Conservation (phyloP, 1,140 invertebrate species). For the Atta colombica region DNA sequence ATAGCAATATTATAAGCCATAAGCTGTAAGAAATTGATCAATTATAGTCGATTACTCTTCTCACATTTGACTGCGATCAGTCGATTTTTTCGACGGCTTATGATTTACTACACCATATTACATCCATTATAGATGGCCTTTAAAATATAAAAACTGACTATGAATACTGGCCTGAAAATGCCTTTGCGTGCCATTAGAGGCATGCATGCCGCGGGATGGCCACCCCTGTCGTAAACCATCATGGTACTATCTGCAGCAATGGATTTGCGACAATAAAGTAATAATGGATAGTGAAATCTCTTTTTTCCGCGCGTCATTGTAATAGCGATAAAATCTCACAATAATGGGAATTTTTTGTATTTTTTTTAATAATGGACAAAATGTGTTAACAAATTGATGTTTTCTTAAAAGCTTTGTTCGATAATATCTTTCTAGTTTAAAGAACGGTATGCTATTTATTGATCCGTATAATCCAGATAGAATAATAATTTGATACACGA, state of each 20-base stretch:
- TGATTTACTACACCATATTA: too few species aligned
- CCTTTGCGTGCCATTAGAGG: too few species aligned
- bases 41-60: too few species aligned
- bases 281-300: slow-evolving; percentile 11
- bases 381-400: neutral
- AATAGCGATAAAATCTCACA: neutral
- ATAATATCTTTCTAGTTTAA: neutral
- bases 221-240: neutral
- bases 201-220: too few species aligned
- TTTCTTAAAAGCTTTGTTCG: neutral
- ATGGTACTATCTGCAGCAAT: neutral
- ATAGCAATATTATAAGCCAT: too few species aligned
- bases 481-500: neutral
- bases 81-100: too few species aligned
- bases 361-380: neutral
- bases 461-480: neutral
- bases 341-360: slow-evolving; percentile 4
- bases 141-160: too few species aligned
- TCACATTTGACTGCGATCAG: too few species aligned
- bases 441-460: neutral
- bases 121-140: too few species aligned
- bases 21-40: too few species aligned
- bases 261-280: neutral
- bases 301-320: neutral
- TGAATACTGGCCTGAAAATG: too few species aligned